A percentile compares a stretch with the other conserved stretches of the same genome.
Evolutionary conservation across 2,797 vertebrate species (phyloP).

Genomic region (Urocyon cinereoargenteus): DNA sequence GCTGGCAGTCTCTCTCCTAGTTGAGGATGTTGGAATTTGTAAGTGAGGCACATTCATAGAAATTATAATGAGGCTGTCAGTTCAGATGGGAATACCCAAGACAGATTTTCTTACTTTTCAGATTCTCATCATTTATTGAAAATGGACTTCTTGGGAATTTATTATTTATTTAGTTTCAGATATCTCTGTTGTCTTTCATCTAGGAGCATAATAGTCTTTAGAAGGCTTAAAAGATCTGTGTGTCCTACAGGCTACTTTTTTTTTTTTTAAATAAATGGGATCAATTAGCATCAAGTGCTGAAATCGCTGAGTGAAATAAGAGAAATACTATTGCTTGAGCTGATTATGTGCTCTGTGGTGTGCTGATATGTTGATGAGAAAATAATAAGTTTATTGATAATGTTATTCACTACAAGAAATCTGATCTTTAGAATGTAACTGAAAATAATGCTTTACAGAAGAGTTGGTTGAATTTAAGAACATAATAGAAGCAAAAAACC

Average conservation of each 20-base stretch:
- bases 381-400: conserved; percentile 16
- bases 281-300: background rate
- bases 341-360: background rate
- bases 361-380: background rate
- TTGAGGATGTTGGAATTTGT: background rate
- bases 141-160: conserved; percentile 47
- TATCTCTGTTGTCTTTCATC: conserved; percentile 47
- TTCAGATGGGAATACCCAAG: conserved; percentile 17
- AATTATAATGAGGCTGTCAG: background rate
- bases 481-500: background rate
- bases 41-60: background rate
- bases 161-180: conserved; percentile 62
- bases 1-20: conserved; percentile 49
- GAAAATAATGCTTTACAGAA: conserved; percentile 23
- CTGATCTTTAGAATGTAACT: background rate
- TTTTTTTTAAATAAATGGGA: background rate
- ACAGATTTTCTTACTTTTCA: conserved; percentile 17
- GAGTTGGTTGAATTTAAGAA: background rate
- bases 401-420: conserved; percentile 31
- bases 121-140: conserved; percentile 62
- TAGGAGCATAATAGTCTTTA: conserved; percentile 5
- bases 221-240: conserved; percentile 11
- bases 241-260: background rate
- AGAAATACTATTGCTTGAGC: conserved; percentile 14
- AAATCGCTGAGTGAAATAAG: conserved; percentile 22